Evolutionary conservation across 2,888 invertebrate genomes (phyloP).

Genomic region (Ommatoiulus sabulosus): DNA sequence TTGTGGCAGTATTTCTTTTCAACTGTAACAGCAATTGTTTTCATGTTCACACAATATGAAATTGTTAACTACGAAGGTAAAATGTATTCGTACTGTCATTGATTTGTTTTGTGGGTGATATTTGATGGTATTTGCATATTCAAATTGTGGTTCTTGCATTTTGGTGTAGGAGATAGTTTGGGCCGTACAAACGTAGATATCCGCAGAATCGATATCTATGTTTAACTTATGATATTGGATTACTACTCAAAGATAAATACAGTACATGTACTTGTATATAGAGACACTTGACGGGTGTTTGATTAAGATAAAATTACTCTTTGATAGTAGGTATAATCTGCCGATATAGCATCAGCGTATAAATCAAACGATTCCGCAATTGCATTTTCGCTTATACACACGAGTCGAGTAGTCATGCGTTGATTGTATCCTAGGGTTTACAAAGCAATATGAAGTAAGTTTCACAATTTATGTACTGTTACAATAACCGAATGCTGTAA

Average conservation of each 20-base stretch:
- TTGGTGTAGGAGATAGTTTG: background rate
- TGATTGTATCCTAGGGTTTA: constrained; percentile 11
- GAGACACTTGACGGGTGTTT: constrained; percentile 36
- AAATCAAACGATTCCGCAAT: constrained; percentile 40
- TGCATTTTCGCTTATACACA: constrained; percentile 36
- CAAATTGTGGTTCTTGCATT: background rate
- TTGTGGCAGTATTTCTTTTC: no score
- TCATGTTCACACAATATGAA: no score
- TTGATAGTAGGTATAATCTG: constrained; percentile 21
- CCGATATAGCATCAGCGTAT: constrained; percentile 13
- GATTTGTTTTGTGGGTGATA: no score
- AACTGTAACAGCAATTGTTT: no score
- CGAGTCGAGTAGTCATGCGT: background rate
- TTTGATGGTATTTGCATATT: background rate
- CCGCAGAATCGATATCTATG: background rate
- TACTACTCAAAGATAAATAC: background rate
- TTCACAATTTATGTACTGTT: background rate
- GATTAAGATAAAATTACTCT: constrained; percentile 34
- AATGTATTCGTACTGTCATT: no score
- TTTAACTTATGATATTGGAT: background rate
- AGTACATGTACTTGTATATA: background rate
- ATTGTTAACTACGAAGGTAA: no score
- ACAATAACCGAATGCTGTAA: background rate
- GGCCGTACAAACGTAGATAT: background rate
- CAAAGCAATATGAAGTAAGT: constrained; percentile 36